Evolutionary conservation across 2,888 invertebrate genomes (phyloP), one percentile per base, ranked within the genome.

Genomic region (Labia minor): DNA sequence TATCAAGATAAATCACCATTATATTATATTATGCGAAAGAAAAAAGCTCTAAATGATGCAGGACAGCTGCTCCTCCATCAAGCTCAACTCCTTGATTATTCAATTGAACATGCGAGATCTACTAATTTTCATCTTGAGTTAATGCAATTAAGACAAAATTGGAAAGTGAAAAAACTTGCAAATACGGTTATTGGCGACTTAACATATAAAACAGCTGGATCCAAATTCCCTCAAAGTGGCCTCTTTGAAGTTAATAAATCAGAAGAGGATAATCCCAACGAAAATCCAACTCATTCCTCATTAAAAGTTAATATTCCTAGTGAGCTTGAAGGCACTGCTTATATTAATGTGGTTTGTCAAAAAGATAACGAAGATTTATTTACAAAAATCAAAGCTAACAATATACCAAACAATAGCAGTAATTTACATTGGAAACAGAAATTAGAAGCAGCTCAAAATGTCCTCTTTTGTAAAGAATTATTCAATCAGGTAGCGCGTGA

Each of bases 211-310:
- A 95, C 95, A 73, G 95, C 95, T 70, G 96, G 96, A 1, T 96
- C 95, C 0, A 91, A 95, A 75, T 96, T 91, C 76, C 88, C 88
- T 69, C 95, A 95, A 79, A 90, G 91, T 68, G 96, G 96, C 1
- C 90, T 92, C 73, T 95, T 96, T 81, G 95, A 96, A 82, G 95
- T 96, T 1, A 90, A 90, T 0, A 97, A 97, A 80, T 94, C 94
- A 0, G 94, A 95, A 68, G 89, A 90, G 67, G 88, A 89, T 64
- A 70, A 77, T 26, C 75, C 77, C 3, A 14, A 11, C 11, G 66
- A 68, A n/a, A 81, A 85, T 0, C 86, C 85, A 74, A 80, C 80
- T 1, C 81, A 79, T 11, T 92, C 95, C 1, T 90, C 95, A 0
- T 79, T 97, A 63, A 84, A 93, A 64, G 96, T 97, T 6, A 90